Base-by-base conservation (phyloP, 2,797 vertebrate genomes). In the Cetoscarus ocellatus region DNA sequence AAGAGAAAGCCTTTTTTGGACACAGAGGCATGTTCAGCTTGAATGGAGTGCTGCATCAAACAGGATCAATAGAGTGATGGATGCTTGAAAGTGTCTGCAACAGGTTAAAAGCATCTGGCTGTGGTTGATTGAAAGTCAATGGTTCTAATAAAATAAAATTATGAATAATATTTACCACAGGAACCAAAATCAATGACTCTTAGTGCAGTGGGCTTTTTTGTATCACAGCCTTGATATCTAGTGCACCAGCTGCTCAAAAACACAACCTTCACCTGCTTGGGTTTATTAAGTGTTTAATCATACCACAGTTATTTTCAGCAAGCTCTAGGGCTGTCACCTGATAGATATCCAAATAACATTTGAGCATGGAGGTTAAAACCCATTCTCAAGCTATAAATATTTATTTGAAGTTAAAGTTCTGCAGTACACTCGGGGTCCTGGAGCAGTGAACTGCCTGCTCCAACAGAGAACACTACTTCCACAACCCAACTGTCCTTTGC, bases 61-160 rank as follows among this genome's bases (percentile, higher is more conserved):
- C 74, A 19, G 61, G 78, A 90, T 91, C 84, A n/a, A 91, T 89
- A 59, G 47, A 51, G 43, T 84, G 80, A 83, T 58, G 36, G 71
- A 83, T 80, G 67, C 56, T 63, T 7, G 12, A 44, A 61, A 64
- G 80, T 50, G 40, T 69, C 70, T 53, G 60, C 18, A 43, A 52
- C 72, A 66, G 52, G 76, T 70, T 47, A 38, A 48, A 69, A 12
- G 18, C 40, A 3, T 45, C 60, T 53, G 40, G 47, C 60, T 61
- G n/a, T 15, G 34, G 13, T 42, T 74, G 75, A 82, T 44, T 56
- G 67, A 86, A 80, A 0, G 49, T 48, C 43, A 43, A 58, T 45
- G 3, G 12, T n/a, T 38, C 1, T 15, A 36, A 15, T 12, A 27
- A 51, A 45, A 61, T 2, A 50, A 13, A 38, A 59, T 43, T 48